Evolutionary conservation across 2,113 vertebrate genomes (phyloP).

Genomic region (Prionailurus bengalensis): DNA sequence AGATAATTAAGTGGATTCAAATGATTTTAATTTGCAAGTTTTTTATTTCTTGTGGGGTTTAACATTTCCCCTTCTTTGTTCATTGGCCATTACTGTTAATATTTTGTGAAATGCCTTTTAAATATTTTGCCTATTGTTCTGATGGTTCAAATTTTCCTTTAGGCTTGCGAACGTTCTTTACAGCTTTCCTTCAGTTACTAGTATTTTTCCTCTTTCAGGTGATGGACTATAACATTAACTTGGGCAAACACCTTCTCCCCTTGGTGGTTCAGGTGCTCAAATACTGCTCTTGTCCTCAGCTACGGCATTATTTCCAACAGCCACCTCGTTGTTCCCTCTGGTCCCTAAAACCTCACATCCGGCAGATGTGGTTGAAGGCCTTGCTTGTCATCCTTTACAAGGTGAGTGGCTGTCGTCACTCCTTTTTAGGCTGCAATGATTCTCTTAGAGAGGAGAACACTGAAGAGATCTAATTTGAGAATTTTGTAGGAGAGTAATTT

Average conservation of each 20-base stretch:
- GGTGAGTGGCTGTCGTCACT: slow-evolving; percentile 85
- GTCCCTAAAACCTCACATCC: slow-evolving; percentile 96
- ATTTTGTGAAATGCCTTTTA: neutral
- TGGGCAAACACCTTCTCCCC: slow-evolving; percentile 98
- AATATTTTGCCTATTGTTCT: neutral
- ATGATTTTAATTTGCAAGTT: neutral
- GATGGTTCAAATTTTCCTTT: neutral
- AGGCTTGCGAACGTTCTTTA: neutral
- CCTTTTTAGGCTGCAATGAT: neutral
- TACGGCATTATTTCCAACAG: slow-evolving; percentile 99
- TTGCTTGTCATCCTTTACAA: slow-evolving; percentile 99
- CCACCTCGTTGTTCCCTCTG: slow-evolving; percentile 98
- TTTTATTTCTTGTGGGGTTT: neutral
- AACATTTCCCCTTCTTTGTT: neutral
- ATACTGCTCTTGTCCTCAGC: slow-evolving; percentile 97
- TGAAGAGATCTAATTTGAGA: neutral
- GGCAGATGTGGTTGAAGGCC: slow-evolving; percentile 99
- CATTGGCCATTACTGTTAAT: neutral
- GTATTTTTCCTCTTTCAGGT: slow-evolving; percentile 90
- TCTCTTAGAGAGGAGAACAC: neutral
- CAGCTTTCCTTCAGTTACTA: slow-evolving; percentile 65
- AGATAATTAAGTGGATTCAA: neutral
- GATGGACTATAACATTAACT: slow-evolving; percentile 98
- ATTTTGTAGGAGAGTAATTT: neutral
- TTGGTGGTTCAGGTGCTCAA: slow-evolving; percentile 99